Evolutionary conservation across 2,888 invertebrate genomes (phyloP).

Genomic region (Megastigmus dorsalis): DNA sequence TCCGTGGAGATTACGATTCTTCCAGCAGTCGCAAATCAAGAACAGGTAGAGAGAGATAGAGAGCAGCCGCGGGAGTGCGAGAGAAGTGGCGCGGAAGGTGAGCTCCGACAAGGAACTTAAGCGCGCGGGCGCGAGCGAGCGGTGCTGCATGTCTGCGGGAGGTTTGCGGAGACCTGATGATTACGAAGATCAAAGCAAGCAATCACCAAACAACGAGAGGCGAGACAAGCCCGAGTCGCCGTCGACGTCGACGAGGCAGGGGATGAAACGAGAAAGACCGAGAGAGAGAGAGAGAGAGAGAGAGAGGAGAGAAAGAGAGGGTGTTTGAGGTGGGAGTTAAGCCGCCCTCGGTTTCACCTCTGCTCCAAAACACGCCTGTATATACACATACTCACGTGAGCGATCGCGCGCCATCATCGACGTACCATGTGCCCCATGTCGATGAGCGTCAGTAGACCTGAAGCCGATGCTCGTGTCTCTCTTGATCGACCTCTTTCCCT

Average conservation of each 20-base stretch:
- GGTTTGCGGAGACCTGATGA: constrained; percentile 63
- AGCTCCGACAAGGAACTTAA: constrained; percentile 53
- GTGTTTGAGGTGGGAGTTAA: too few species aligned
- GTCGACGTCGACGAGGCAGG: constrained; percentile 41
- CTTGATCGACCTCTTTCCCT: not conserved
- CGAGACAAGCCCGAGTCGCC: constrained; percentile 46
- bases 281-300: not conserved
- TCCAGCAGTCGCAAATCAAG: constrained; percentile 3
- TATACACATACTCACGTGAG: not conserved
- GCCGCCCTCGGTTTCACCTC: constrained; percentile 1
- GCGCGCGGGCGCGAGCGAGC: constrained; percentile 37
- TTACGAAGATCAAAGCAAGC: constrained; percentile 72
- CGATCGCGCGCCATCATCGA: not conserved
- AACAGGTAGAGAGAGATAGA: not conserved
- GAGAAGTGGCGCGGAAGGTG: constrained; percentile 23
- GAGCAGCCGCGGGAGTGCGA: not conserved
- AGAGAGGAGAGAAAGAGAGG: not conserved
- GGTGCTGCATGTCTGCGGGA: constrained; percentile 33
- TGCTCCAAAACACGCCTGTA: not conserved
- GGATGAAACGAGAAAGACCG: constrained; percentile 26
- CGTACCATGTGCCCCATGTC: too few species aligned
- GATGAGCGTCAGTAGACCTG: too few species aligned
- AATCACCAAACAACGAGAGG: constrained; percentile 65
- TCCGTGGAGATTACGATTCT: constrained; percentile 13
- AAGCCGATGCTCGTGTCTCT: too few species aligned